phyloP scores from a whole-genome alignment of 1,140 invertebrate species.

The Sycophaga agraensis region DNA sequence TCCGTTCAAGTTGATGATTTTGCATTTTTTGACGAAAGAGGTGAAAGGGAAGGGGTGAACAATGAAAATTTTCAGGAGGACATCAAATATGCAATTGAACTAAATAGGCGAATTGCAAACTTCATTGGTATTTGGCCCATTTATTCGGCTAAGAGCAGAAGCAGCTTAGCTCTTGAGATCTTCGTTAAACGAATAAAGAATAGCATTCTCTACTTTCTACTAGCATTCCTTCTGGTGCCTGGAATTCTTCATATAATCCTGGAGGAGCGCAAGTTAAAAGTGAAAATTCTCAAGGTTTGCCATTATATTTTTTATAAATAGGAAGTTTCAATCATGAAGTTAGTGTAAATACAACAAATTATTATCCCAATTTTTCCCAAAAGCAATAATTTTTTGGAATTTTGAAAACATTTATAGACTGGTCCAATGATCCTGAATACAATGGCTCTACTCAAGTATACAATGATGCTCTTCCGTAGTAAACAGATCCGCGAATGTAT shows the following conservation, averaged over 20 bases:
- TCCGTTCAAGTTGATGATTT: no score
- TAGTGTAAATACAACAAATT: no score
- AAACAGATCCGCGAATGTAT: not conserved
- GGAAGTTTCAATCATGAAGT: no score
- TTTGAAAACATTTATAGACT: no score
- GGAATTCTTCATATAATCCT: slow-evolving; percentile 21
- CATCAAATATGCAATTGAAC: slow-evolving; percentile 27
- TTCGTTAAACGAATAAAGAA: slow-evolving; percentile 3
- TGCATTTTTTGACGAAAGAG: not conserved
- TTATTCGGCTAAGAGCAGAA: not conserved
- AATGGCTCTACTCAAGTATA: no score
- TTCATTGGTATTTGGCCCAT: slow-evolving; percentile 31
- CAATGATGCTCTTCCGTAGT: no score
- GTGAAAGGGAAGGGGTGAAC: not conserved
- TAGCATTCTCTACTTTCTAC: slow-evolving; percentile 13
- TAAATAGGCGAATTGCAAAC: slow-evolving; percentile 27
- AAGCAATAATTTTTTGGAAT: no score
- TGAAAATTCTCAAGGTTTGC: slow-evolving; percentile 6
- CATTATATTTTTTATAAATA: no score
- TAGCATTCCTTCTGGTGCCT: slow-evolving; percentile 26
- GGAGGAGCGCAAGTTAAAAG: not conserved
- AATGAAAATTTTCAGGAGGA: slow-evolving; percentile 16
- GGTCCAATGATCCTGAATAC: no score
- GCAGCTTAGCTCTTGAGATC: no score
- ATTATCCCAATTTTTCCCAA: no score